Conservation (phyloP, 2,888 invertebrate species). For the Macrophya annulata region DNA sequence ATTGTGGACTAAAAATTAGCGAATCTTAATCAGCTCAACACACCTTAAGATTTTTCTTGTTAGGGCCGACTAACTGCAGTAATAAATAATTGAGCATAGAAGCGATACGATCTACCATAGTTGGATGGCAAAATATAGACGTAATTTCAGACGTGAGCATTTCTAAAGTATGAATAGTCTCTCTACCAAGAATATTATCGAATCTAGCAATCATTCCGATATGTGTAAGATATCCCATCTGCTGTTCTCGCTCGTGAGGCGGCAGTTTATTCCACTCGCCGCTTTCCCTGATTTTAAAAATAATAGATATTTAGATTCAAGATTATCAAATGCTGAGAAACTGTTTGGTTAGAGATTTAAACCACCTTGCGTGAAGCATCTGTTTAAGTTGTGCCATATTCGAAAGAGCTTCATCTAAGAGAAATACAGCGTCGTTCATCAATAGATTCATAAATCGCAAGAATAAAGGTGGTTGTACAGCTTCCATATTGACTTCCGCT, state of each 20-base stretch:
- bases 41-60: conserved; percentile 94
- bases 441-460: conserved; percentile 97
- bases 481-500: conserved; percentile 94
- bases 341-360: conserved; percentile 21
- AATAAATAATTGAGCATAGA: conserved; percentile 98
- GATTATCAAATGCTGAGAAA: background rate
- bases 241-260: conserved; percentile 88
- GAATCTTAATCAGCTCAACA: conserved; percentile 54
- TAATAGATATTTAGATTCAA: background rate
- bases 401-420: conserved; percentile 94
- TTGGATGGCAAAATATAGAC: conserved; percentile 93
- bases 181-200: conserved; percentile 94
- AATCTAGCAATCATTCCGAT: conserved; percentile 93
- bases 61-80: conserved; percentile 93
- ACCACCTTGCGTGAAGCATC: conserved; percentile 87
- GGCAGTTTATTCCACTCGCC: conserved; percentile 89
- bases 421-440: conserved; percentile 98
- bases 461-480: conserved; percentile 94
- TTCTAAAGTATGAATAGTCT: conserved; percentile 92
- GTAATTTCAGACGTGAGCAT: conserved; percentile 89
- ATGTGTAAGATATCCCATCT: conserved; percentile 87
- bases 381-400: conserved; percentile 95
- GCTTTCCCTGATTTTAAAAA: conserved; percentile 81
- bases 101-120: conserved; percentile 95
- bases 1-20: background rate